Conservation (phyloP, 2,113 vertebrate species). For the Anhinga rufa region DNA sequence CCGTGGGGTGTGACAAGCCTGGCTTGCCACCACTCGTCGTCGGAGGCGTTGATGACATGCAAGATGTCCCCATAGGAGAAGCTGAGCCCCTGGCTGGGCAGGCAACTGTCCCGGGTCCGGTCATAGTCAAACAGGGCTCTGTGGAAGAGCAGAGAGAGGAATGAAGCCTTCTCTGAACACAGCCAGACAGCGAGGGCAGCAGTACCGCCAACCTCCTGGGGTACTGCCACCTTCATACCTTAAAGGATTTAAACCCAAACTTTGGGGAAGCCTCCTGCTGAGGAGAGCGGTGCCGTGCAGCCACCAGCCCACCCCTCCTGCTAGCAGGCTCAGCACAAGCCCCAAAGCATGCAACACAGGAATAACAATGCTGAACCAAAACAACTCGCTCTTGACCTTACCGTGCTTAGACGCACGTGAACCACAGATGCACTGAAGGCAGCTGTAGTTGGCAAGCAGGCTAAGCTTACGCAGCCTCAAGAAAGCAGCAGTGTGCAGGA, state of each 20-base stretch:
- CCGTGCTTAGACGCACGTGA: background rate
- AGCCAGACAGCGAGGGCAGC: background rate
- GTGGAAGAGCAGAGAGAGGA: background rate
- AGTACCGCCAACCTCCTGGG: background rate
- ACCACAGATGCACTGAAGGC: accelerated
- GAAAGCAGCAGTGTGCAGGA: background rate
- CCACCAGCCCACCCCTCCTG: accelerated
- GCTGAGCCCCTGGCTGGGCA: constrained; percentile 97
- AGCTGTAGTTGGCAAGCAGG: background rate
- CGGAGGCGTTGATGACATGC: constrained; percentile 96
- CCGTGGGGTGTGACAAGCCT: constrained; percentile 93
- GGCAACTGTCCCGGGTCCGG: constrained; percentile 94
- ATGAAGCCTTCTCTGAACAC: accelerated
- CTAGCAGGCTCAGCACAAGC: background rate
- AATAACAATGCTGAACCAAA: background rate
- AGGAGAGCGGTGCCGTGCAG: accelerated
- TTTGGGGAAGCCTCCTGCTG: background rate
- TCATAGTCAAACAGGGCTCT: constrained; percentile 99
- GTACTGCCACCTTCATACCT: background rate
- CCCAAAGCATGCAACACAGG: background rate
- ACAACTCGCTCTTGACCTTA: background rate
- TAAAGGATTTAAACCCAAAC: background rate
- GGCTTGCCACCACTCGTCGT: constrained; percentile 99
- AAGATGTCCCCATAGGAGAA: constrained; percentile 97
- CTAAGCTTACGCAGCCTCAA: background rate